These are phyloP conservation scores for Apoda limacodes DNA, from an alignment of 2,888 invertebrate genomes.

Conservation along the genomic window DNA sequence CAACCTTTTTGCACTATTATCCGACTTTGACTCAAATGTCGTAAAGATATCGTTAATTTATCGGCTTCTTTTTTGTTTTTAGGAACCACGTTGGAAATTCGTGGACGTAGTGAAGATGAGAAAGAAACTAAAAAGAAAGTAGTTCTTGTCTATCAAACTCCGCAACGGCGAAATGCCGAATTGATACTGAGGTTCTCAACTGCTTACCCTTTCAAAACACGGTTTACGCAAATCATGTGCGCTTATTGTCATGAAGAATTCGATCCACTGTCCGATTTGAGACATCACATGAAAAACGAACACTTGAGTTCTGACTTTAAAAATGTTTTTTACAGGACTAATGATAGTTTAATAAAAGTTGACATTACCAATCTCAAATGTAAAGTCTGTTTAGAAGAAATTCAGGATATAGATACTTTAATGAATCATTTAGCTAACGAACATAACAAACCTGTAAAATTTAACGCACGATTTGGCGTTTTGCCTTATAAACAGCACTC, in stretches of 20 bases:
- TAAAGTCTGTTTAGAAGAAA: constrained; percentile 40
- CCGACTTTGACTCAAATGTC: constrained; percentile 12
- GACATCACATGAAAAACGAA: constrained; percentile 44
- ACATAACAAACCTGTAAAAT: constrained; percentile 50
- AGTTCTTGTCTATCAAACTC: constrained; percentile 53
- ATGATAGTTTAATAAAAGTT: constrained; percentile 53
- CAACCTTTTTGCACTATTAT: background rate
- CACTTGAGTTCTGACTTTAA: constrained; percentile 45
- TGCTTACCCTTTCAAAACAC: constrained; percentile 56
- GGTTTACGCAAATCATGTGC: constrained; percentile 55
- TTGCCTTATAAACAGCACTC: constrained; percentile 48
- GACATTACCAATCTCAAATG: constrained; percentile 56
- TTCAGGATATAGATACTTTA: constrained; percentile 42
- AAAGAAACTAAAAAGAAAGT: constrained; percentile 55
- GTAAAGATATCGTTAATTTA: too few species aligned
- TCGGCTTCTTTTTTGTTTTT: constrained; percentile 62
- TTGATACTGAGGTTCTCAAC: constrained; percentile 50
- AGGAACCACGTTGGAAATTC: constrained; percentile 58
- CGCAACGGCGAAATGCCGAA: constrained; percentile 58
- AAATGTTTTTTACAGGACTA: constrained; percentile 54
- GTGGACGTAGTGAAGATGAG: constrained; percentile 45
- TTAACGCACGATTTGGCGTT: constrained; percentile 50
- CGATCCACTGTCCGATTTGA: constrained; percentile 36
- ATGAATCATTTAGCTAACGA: constrained; percentile 47
- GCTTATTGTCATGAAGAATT: constrained; percentile 53